Evolutionary conservation across 2,113 vertebrate genomes (phyloP), one percentile per base, ranked within the genome.

Genomic region (Origma solitaria): DNA sequence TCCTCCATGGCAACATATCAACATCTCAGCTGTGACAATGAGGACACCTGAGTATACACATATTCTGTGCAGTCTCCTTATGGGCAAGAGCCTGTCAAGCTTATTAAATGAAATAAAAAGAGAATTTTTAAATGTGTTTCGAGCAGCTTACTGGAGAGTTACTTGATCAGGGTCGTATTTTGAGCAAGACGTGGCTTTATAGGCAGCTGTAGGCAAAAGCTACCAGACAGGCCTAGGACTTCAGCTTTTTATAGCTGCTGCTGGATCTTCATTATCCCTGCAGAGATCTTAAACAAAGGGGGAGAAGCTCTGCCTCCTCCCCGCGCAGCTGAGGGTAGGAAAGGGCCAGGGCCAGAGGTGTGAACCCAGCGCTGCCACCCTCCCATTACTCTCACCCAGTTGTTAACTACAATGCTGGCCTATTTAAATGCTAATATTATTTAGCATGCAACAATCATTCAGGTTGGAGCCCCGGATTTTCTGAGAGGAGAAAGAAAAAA

Each of bases 1-100:
- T 87, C 95, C 91, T 96, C 97, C 96, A 97, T 97, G 94, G 97
- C 94, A 97, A 97, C 97, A 84, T 93, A 92, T 96, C 92, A 96
- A 97, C 97, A 88, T 94, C 93, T 95, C 92, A 89, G 73, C 94
- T 90, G 92, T 86, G 90, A 96, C 94, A 95, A 96, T 93, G 90
- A 92, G 95, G 89, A 92, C 93, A 96, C 95, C 95, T 90, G 89
- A 96, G 93, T 92, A 94, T 90, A 95, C 95, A 83, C 86, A 57
- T 57, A 92, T 42, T 83, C 86, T 81, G 44, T 57, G 65, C 73
- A 47, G 38, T 11, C 76, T 86, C 82, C 92, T 94, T 50, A 71
- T 7, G 47, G 86, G 60, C 17, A 7, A 82, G 85, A 90, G 86
- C 73, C 68, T 3, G 28, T 42, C 80, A 69, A 57, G 49, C 60